Evolutionary conservation across 1,140 invertebrate genomes (phyloP), one percentile per base, ranked within the genome.

Genomic region (Penaeus vannamei): DNA sequence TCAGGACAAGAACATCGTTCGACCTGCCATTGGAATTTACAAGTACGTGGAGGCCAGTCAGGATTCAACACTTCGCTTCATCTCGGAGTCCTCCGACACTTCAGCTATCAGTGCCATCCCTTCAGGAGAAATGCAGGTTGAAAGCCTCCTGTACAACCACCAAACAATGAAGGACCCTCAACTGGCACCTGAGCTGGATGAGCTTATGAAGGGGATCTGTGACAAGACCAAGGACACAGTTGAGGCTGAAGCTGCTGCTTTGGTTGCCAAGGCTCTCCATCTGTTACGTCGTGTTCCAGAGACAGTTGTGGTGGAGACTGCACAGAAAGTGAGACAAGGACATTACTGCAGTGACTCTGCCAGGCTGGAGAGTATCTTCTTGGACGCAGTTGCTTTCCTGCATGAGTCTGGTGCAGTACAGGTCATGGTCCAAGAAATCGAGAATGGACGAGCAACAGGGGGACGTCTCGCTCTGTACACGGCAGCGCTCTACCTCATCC

Each of bases 21-120:
- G 84, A 32, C 90, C 90, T 22, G 62, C 69, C 12, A 72, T 87
- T 29, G 90, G 90, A 22, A 60, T 53, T 14, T 82, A 85, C 36
- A 91, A 80, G 79, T 86, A 72, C 59, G 79, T 91, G 14, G 77
- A 64, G 32, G 90, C 90, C 32, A 82, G 60, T 46, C 87, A 89
- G 59, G 76, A 85, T 32, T 91, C 86, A n/a, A 76, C 69, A 60
- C 79, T 91, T 14, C 46, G 42, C 17, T 86, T 81, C 61, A 91
- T 77, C 69, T 85, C 87, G 4, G 72, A 76, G 42, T 14, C 53
- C 17, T 14, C 53, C 17, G 53, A 53, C 17, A 53, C 53, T 53
- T 53, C 53, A 53, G 53, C 72, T 61, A 80, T 79, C 72, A 84
- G 64, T 20, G n/a, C 19, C 53, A 60, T 79, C 32, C 12, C 82